Base-by-base conservation (phyloP, 1,140 invertebrate species). In the Cydia fagiglandana region DNA sequence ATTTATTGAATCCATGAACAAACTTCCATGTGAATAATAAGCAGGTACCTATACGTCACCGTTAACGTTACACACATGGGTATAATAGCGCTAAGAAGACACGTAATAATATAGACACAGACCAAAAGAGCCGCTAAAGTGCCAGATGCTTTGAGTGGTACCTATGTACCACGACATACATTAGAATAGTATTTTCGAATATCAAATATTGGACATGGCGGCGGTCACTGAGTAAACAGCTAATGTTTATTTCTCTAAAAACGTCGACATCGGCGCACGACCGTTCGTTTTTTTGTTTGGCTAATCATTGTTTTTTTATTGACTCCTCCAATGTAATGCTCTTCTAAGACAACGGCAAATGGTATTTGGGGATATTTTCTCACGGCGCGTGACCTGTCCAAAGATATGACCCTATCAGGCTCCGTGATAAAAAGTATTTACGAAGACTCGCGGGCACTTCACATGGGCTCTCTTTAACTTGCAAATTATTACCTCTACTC, bases 131-230 rank as follows among this genome's bases (percentile, higher is more conserved):
- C 88, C 88, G 86, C 87, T 85, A 89, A 89, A 87, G 87, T 89
- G 86, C 87, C 83, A 89, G 85, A 88, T 82, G 82, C 78, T 77
- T 78, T 78, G 81, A 85, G 84, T 82, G 85, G 86, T 84, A 81
- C 80, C 82, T 82, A 84, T 88, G 87, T 89, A 89, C 86, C 84
- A 83, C 88, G 83, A 91, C 88, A 92, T 87, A 90, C 88, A 91
- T 91, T 89, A 91, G 89, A 90, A 92, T 89, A 88, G 89, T 91
- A 90, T 93, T 92, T 93, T 93, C 90, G 87, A 93, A 91, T 88
- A 86, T 91, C 87, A 87, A 93, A 93, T 91, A 93, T 93, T 93
- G 81, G 86, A 88, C 85, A 85, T 90, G 89, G 85, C 89, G 86
- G 84, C 88, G 90, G 89, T 88, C 90, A 87, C 86, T 91, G 79